Evolutionary conservation across 92 coral and sea anemone genomes (phyloP), one percentile per base, ranked within the genome.

Genomic region (Palythoa heliodiscus): DNA sequence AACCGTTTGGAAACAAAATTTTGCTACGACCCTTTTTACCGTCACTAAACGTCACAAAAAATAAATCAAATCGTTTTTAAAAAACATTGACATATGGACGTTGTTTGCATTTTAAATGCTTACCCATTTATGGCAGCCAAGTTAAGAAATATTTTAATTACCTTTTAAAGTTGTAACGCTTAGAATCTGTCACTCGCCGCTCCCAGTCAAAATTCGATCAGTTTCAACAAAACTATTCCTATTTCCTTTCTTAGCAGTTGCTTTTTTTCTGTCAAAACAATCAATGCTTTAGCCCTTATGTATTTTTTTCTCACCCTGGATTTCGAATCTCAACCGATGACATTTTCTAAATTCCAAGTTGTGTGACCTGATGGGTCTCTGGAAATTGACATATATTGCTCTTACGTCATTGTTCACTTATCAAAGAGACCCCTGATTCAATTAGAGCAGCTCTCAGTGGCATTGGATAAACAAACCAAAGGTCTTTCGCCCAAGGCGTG

Each of bases 361-460:
- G 71, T 67, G 37, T 67, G 29, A 67, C 71, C 3, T 29, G 39
- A 25, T 69, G 47, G n/a, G 11, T 37, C 5, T 69, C 16, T 69
- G 73, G 17, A 14, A 69, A 69, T 69, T 69, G 73, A 69, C 64
- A 58, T 15, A 58, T 58, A 5, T 43, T 13, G 20, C 12, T 15
- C 20, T 58, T 11, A 9, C 73, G 47, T 69, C 73, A 69, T 11
- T 15, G 48, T 2, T 16, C 73, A 24, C 47, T 69, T 29, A 9
- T 13, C 47, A 11, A 69, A 69, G 17, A 29, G 38, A 29, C 35
- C 24, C 20, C 47, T 25, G 19, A 69, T 12, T 69, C 19, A 29
- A 69, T 69, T 69, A 69, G 47, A 25, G 29, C 29, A 64, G 11
- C 70, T 64, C 70, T 64, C 70, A 64, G 73, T 17, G 73, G 48